A percentile compares a stretch with the other conserved stretches of the same genome.
Evolutionary conservation across 2,888 invertebrate species (phyloP).

Genomic region (Melitaea athalia): DNA sequence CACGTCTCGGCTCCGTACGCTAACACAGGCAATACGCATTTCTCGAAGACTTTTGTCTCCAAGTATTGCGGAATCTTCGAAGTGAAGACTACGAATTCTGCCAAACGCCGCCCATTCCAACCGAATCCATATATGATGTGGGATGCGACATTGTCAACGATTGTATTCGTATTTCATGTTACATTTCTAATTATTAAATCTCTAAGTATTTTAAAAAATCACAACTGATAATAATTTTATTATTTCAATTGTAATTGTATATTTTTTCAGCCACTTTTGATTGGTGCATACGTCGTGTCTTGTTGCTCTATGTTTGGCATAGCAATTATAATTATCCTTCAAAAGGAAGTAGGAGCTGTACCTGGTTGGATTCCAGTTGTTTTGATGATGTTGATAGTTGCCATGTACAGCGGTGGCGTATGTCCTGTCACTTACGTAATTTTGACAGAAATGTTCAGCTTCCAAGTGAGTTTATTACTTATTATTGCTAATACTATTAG

Average conservation of each 20-base stretch:
- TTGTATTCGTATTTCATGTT: no score
- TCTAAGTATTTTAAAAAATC: no score
- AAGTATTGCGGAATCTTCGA: no score
- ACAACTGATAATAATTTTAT: no score
- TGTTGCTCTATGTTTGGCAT: slow-evolving; percentile 10
- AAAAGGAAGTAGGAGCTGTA: slow-evolving; percentile 12
- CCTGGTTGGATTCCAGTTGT: slow-evolving; percentile 31
- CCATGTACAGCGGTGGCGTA: slow-evolving; percentile 51
- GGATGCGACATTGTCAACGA: no score
- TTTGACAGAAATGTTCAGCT: slow-evolving; percentile 60
- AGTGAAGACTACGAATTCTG: no score
- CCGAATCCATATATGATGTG: no score
- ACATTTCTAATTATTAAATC: no score
- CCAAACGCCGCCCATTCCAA: no score
- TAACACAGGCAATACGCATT: no score
- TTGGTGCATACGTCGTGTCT: slow-evolving; percentile 13
- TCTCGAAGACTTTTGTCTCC: no score
- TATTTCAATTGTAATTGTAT: background rate
- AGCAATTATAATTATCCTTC: slow-evolving; percentile 13
- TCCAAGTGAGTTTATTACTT: slow-evolving; percentile 48
- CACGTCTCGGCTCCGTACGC: no score
- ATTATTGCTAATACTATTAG: background rate
- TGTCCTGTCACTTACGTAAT: slow-evolving; percentile 55
- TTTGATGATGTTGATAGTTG: slow-evolving; percentile 46
- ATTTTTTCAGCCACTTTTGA: slow-evolving; percentile 16